These are phyloP conservation scores for Agonopterix heracliana DNA, from an alignment of 2,888 invertebrate genomes.

Conservation along the genomic window DNA sequence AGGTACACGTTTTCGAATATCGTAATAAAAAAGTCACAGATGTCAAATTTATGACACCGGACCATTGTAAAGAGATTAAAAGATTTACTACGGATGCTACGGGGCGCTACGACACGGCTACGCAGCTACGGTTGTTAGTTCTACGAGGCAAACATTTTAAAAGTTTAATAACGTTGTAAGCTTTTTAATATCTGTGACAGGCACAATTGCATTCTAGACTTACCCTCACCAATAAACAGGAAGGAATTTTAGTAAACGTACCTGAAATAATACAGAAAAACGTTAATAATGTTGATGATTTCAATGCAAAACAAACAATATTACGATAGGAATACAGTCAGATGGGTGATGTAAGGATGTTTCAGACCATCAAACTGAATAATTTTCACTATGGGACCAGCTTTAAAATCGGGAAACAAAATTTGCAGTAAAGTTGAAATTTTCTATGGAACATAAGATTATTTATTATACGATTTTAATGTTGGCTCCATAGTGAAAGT, in stretches of 20 bases:
- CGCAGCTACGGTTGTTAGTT: constrained; percentile 36
- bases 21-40: constrained; percentile 75
- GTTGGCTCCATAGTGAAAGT: too few relatives aligned
- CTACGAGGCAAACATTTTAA: constrained; percentile 39
- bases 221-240: constrained; percentile 1
- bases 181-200: constrained; percentile 30
- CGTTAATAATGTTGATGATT: background rate
- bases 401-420: too few relatives aligned
- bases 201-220: constrained; percentile 5
- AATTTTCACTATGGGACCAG: too few relatives aligned
- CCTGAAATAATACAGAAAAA: constrained; percentile 4
- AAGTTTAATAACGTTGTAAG: constrained; percentile 47
- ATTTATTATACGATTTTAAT: too few relatives aligned
- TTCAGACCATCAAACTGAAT: too few relatives aligned
- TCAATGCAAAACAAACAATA: too few relatives aligned
- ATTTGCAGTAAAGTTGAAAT: too few relatives aligned
- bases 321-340: too few relatives aligned
- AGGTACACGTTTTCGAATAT: constrained; percentile 71
- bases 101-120: constrained; percentile 30
- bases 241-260: constrained; percentile 2
- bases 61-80: constrained; percentile 75
- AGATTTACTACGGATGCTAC: constrained; percentile 64
- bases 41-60: constrained; percentile 74
- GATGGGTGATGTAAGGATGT: too few relatives aligned
- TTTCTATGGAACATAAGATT: too few relatives aligned